Percentiles rank a stretch among this genome's conserved stretches.
phyloP scores from a whole-genome alignment of 92 coral and sea anemone genomes.

The Phenganax subtilis region DNA sequence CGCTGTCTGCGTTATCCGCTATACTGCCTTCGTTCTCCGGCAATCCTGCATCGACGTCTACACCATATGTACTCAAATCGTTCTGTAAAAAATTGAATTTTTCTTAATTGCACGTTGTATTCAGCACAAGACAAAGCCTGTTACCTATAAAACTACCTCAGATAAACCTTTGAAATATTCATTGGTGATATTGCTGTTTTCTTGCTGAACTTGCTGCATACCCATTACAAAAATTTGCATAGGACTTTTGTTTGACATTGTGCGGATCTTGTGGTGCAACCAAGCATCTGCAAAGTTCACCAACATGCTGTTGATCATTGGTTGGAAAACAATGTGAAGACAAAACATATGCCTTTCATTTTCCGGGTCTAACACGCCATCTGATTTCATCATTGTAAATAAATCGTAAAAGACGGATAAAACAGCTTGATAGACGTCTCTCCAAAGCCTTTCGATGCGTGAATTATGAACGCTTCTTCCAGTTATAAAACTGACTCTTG shows the following conservation, averaged over 20 bases:
- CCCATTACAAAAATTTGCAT: slow-evolving; percentile 59
- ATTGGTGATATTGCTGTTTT: slow-evolving; percentile 43
- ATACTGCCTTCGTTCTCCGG: too few relatives aligned
- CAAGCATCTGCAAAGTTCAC: slow-evolving; percentile 39
- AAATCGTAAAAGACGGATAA: too few relatives aligned
- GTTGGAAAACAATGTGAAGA: slow-evolving; percentile 41
- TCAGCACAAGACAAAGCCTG: background rate
- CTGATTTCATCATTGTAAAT: too few relatives aligned
- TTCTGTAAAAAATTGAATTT: background rate
- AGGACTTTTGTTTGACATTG: slow-evolving; percentile 46
- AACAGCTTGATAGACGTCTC: too few relatives aligned
- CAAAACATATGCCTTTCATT: slow-evolving; percentile 30
- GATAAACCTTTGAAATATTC: slow-evolving; percentile 55
- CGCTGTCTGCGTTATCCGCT: background rate
- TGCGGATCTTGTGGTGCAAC: slow-evolving; percentile 52
- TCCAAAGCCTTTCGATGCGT: too few relatives aligned
- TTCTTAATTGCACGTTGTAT: too few relatives aligned
- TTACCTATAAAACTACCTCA: slow-evolving; percentile 12
- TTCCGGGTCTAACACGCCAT: too few relatives aligned
- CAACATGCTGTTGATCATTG: slow-evolving; percentile 37
- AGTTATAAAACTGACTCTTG: too few relatives aligned
- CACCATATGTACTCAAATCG: too few relatives aligned
- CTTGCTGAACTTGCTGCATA: slow-evolving; percentile 57
- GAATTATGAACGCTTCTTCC: too few relatives aligned
- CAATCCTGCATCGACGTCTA: too few relatives aligned